These are phyloP conservation scores for Drosophila ambigua DNA, from an alignment of 1,140 invertebrate genomes.

Conservation along the genomic window DNA sequence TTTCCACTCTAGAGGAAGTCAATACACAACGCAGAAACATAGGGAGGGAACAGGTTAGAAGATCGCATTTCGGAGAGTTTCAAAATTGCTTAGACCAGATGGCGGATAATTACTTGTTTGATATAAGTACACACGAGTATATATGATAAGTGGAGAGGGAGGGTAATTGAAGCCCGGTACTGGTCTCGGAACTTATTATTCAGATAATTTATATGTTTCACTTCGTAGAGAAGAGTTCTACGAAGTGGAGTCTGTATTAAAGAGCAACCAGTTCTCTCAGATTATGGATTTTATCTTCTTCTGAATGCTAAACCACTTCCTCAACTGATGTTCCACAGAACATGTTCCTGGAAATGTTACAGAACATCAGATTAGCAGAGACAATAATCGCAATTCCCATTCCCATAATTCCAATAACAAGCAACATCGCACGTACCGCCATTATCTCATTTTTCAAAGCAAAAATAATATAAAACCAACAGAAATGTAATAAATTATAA, in stretches of 20 bases:
- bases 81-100: conserved; percentile 14
- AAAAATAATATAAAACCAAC: conserved; percentile 3
- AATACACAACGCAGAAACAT: conserved; percentile 24
- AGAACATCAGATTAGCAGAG: conserved; percentile 28
- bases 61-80: conserved; percentile 1
- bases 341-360: conserved; percentile 23
- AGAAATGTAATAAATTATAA: conserved; percentile 39
- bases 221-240: too few relatives aligned
- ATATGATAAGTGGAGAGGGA: too few relatives aligned
- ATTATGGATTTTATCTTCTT: too few relatives aligned
- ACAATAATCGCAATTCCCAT: conserved; percentile 9
- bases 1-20: conserved; percentile 23
- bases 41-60: conserved; percentile 29
- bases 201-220: too few relatives aligned
- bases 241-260: too few relatives aligned
- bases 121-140: neutral
- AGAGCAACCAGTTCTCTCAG: too few relatives aligned
- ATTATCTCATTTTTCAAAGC: conserved; percentile 29
- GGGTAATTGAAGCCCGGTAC: too few relatives aligned
- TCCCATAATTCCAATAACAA: neutral
- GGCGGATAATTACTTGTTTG: conserved; percentile 6
- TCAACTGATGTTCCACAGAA: conserved; percentile 16
- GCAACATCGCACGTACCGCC: conserved; percentile 17
- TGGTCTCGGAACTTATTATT: too few relatives aligned
- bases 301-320: conserved; percentile 6